Base-by-base conservation (phyloP, 2,888 invertebrate species). In the Pandemis corylana region DNA sequence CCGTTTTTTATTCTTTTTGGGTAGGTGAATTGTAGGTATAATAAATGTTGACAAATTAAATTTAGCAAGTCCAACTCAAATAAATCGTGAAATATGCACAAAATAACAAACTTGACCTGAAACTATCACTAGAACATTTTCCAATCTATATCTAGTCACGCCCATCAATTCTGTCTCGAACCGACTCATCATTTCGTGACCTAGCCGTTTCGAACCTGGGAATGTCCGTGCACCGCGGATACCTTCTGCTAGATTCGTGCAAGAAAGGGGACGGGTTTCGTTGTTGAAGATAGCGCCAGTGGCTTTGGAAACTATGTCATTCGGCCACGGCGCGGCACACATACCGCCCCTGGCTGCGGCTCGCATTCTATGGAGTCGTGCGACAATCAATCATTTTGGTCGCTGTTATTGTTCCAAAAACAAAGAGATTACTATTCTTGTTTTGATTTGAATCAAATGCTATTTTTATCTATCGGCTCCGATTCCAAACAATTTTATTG, bases 251-350 rank as follows among this genome's bases (percentile, higher is more conserved):
- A 67, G 71, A 71, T 71, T 75, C 71, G 75, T 75, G 71, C 67
- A 67, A 80, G 82, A 83, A 86, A 85, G 87, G 86, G 86, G 87
- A 87, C 85, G 82, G 89, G 86, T 86, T 89, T 85, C 84, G 82
- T 85, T 51, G 71, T 85, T 83, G 83, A 86, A 86, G 85, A 86
- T 85, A 85, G 86, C 81, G 80, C 83, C 85, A 80, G 84, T 81
- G 78, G 81, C 82, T 82, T 80, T 80, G 86, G 85, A 89, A 94
- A 90, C 89, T 89, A 89, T 92, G 94, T 90, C 90, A 93, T 85
- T 89, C 88, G 93, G 93, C 86, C 93, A 83, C 89, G 93, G 82
- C 92, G 83, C 89, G 94, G 81, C 93, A 92, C 80, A 93, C 92
- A 93, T 93, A 89, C 89, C 87, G 80, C 28, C 68, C 82, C 78